Conservation (phyloP, 2,888 invertebrate species). For the Hydrotaea diabolus region DNA sequence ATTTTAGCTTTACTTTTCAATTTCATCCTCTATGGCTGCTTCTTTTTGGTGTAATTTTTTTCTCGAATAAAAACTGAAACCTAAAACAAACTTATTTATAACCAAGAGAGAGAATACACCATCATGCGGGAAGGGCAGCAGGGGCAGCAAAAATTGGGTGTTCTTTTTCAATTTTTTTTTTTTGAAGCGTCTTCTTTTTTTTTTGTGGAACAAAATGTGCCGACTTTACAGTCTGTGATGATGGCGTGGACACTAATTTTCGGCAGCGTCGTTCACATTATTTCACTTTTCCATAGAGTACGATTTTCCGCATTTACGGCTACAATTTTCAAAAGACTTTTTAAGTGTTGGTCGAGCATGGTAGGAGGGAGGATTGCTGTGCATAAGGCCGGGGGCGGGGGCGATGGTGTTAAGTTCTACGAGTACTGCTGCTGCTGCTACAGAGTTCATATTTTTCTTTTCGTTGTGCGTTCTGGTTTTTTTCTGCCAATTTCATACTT, state of each 20-base stretch:
- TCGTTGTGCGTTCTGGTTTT: neutral
- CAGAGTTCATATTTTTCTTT: constrained; percentile 33
- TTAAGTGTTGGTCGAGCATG: neutral
- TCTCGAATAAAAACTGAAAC: constrained; percentile 37
- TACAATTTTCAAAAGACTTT: constrained; percentile 10
- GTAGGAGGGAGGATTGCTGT: constrained; percentile 22
- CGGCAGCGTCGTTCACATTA: constrained; percentile 40
- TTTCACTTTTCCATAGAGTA: neutral
- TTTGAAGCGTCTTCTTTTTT: constrained; percentile 31
- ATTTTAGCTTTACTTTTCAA: constrained; percentile 30
- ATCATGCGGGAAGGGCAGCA: no score
- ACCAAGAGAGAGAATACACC: neutral
- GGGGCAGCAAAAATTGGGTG: neutral
- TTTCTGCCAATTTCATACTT: neutral
- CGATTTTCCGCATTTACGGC: constrained; percentile 18
- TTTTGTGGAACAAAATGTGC: constrained; percentile 43
- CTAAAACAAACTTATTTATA: constrained; percentile 40
- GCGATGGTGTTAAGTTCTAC: neutral
- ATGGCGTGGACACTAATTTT: constrained; percentile 46
- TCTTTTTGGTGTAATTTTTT: neutral
- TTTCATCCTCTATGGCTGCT: neutral
- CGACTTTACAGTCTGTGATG: constrained; percentile 35
- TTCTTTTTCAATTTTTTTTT: neutral
- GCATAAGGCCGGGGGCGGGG: neutral
- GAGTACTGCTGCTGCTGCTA: neutral